Conservation (phyloP, 2,888 invertebrate genomes). For the Halictus quadricinctus region DNA sequence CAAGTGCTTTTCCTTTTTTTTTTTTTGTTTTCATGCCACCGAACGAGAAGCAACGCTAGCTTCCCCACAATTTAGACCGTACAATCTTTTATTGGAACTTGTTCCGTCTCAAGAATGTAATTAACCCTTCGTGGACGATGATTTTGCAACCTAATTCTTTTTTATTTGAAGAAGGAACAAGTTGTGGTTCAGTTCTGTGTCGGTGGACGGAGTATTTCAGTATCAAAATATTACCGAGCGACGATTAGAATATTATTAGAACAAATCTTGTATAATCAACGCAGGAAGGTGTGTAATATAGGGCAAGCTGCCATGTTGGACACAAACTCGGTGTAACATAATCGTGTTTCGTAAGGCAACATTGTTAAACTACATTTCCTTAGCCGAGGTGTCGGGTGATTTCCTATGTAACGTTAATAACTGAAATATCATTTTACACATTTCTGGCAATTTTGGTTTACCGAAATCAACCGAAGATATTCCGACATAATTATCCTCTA, state of each 20-base stretch:
- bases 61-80: background rate
- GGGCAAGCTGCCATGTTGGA: constrained; percentile 32
- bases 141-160: background rate
- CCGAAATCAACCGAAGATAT: background rate
- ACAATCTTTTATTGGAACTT: background rate
- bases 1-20: constrained; percentile 22
- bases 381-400: background rate
- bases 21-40: background rate
- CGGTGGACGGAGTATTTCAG: background rate
- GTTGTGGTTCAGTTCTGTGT: background rate
- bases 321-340: constrained; percentile 11
- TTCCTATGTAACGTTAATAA: background rate
- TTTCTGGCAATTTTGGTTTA: background rate
- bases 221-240: background rate
- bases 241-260: constrained; percentile 26
- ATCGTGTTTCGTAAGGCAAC: constrained; percentile 24
- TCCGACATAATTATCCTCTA: no score
- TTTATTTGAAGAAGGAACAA: background rate
- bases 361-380: constrained; percentile 28
- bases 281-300: constrained; percentile 11
- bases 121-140: background rate
- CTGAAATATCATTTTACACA: background rate
- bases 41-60: constrained; percentile 35
- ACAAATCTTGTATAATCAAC: constrained; percentile 23
- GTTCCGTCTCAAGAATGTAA: background rate